phyloP scores from a whole-genome alignment of 2,888 invertebrate genomes.

The Dicyrtoma fusca region DNA sequence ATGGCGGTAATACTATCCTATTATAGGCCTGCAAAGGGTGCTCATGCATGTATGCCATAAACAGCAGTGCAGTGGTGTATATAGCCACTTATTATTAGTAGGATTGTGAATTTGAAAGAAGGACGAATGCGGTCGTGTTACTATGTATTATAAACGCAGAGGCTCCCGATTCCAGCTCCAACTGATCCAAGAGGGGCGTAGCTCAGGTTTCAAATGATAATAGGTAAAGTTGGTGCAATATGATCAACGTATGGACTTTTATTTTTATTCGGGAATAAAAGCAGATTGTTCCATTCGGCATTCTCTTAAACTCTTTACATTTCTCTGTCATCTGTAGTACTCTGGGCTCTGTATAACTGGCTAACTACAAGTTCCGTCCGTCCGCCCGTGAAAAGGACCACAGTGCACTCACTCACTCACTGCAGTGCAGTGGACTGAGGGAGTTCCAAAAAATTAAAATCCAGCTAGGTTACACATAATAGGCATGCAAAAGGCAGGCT shows the following conservation, averaged over 20 bases:
- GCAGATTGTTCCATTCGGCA: not conserved
- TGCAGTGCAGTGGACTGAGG: no score
- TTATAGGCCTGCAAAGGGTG: slow-evolving; percentile 12
- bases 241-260: slow-evolving; percentile 15
- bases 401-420: slow-evolving; percentile 11
- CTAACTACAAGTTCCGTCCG: no score
- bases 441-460: no score
- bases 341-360: no score
- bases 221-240: slow-evolving; percentile 42
- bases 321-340: not conserved
- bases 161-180: not conserved
- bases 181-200: slow-evolving; percentile 12
- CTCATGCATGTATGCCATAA: slow-evolving; percentile 1
- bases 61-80: no score
- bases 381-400: no score
- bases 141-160: not conserved
- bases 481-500: slow-evolving; percentile 41
- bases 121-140: not conserved
- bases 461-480: slow-evolving; percentile 18
- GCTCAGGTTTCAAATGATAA: slow-evolving; percentile 26
- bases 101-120: not conserved
- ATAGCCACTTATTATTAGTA: no score
- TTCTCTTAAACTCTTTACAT: not conserved
- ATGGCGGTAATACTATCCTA: no score
- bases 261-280: slow-evolving; percentile 7